These are phyloP conservation scores for Drosophila macrothrix DNA, from an alignment of 2,888 invertebrate genomes.

Conservation along the genomic window DNA sequence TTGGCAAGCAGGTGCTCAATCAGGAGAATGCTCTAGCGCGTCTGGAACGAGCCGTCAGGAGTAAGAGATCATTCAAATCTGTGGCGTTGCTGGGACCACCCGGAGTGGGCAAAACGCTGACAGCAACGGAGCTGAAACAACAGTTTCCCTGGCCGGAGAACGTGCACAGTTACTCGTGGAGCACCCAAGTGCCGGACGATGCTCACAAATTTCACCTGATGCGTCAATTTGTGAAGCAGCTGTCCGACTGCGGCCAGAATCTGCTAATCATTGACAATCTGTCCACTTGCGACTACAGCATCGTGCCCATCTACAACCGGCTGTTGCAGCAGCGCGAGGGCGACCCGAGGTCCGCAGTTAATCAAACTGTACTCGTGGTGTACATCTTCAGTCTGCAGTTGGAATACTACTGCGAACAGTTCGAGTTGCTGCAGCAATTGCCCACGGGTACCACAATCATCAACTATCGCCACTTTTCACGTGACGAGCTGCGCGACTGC, in stretches of 20 bases:
- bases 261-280: conserved; percentile 78
- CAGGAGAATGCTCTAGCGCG: conserved; percentile 57
- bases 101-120: conserved; percentile 77
- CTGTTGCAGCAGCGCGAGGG: conserved; percentile 56
- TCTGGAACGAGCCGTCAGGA: conserved; percentile 47
- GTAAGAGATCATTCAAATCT: conserved; percentile 43
- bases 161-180: conserved; percentile 70
- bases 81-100: conserved; percentile 70
- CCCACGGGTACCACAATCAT: conserved; percentile 55
- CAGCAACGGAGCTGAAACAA: conserved; percentile 49
- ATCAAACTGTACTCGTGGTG: conserved; percentile 55
- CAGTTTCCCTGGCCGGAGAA: conserved; percentile 79
- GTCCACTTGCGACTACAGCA: conserved; percentile 48
- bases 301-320: conserved; percentile 59
- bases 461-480: conserved; percentile 46
- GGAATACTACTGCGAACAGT: conserved; percentile 51
- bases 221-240: conserved; percentile 43
- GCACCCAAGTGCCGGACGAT: conserved; percentile 37
- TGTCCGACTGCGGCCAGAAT: conserved; percentile 76
- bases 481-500: conserved; percentile 45
- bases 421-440: conserved; percentile 55
- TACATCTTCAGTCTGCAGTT: conserved; percentile 56
- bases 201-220: conserved; percentile 46
- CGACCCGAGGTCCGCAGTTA: conserved; percentile 19
- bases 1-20: conserved; percentile 55